A percentile compares a stretch with the other conserved stretches of the same genome.
These are phyloP conservation scores for Argyra leucocephala DNA, from an alignment of 2,888 invertebrate genomes.

Conservation along the genomic window DNA sequence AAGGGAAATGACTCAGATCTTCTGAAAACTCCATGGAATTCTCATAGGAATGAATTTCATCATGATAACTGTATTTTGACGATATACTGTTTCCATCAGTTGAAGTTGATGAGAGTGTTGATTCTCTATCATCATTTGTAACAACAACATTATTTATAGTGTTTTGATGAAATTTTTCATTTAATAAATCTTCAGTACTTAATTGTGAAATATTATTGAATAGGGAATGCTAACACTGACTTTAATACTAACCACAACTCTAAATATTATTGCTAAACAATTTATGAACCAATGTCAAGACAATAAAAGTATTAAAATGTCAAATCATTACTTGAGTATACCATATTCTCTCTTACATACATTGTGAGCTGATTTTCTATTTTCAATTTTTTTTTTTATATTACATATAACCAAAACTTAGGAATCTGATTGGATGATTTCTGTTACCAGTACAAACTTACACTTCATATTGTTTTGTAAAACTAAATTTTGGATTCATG, in stretches of 20 bases:
- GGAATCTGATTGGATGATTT: too few species aligned
- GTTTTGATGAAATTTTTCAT: slow-evolving; percentile 19
- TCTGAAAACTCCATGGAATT: slow-evolving; percentile 32
- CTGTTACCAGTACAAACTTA: too few species aligned
- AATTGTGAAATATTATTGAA: slow-evolving; percentile 10
- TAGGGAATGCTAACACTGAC: not conserved
- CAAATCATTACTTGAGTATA: too few species aligned
- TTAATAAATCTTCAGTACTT: slow-evolving; percentile 14
- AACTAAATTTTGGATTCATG: too few species aligned
- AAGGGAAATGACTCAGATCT: slow-evolving; percentile 30
- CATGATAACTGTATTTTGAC: slow-evolving; percentile 27
- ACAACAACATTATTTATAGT: slow-evolving; percentile 18
- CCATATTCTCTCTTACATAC: too few species aligned
- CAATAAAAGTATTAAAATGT: too few species aligned
- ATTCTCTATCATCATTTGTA: not conserved
- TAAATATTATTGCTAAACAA: too few species aligned
- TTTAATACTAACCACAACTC: not conserved
- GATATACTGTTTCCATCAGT: not conserved
- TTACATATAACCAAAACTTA: too few species aligned
- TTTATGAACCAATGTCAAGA: too few species aligned
- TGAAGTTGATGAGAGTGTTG: not conserved
- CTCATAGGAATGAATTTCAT: slow-evolving; percentile 33
- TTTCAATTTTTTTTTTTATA: too few species aligned
- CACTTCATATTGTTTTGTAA: too few species aligned
- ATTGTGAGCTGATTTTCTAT: too few species aligned